These are phyloP conservation scores for Salticus scenicus DNA, from an alignment of 2,888 invertebrate species.

Conservation along the genomic window DNA sequence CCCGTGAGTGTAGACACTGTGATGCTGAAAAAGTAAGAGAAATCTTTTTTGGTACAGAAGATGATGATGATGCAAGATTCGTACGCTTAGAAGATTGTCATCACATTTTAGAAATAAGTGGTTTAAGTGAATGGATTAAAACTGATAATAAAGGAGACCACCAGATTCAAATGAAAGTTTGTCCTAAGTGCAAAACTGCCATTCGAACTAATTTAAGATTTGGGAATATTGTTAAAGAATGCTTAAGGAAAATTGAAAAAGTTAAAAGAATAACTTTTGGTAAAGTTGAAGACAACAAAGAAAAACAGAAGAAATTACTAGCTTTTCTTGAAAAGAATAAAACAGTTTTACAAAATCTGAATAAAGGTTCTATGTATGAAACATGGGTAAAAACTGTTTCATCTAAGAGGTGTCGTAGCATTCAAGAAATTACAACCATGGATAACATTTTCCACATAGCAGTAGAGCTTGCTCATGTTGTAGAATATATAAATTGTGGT, in stretches of 20 bases:
- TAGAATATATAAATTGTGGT: not conserved
- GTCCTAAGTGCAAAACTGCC: conserved; percentile 73
- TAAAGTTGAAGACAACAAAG: conserved; percentile 26
- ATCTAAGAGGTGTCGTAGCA: conserved; percentile 26
- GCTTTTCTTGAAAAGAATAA: not conserved
- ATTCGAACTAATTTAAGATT: conserved; percentile 80
- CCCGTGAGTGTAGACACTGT: conserved; percentile 80
- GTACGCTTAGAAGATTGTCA: conserved; percentile 74
- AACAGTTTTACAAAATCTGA: not conserved
- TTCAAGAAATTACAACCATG: conserved; percentile 36
- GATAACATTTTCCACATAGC: conserved; percentile 34
- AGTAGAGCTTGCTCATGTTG: not conserved
- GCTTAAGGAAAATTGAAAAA: conserved; percentile 74
- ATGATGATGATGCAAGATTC: conserved; percentile 72
- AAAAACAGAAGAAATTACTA: conserved; percentile 5
- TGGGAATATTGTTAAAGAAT: conserved; percentile 78
- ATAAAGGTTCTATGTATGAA: not conserved
- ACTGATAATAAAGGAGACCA: not conserved
- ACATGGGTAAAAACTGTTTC: not conserved
- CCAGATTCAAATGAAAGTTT: conserved; percentile 61
- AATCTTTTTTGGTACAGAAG: conserved; percentile 72
- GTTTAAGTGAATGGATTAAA: conserved; percentile 55
- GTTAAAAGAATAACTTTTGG: conserved; percentile 74
- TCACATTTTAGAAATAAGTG: conserved; percentile 75
- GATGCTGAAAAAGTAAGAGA: conserved; percentile 74